Evolutionary conservation across 1,140 invertebrate species (phyloP).

Genomic region (Dryas iulia): DNA sequence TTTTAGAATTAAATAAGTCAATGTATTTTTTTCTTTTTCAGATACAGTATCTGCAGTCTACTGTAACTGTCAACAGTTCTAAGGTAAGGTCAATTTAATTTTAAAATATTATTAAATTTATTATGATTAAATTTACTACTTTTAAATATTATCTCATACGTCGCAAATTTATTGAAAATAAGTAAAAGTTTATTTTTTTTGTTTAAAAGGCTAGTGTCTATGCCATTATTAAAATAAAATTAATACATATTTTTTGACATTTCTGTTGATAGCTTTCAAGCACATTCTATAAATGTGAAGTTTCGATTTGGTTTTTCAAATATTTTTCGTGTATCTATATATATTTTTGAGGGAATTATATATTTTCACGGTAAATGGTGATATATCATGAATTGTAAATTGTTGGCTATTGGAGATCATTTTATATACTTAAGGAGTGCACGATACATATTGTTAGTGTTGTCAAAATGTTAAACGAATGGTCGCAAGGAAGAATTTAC

Average conservation of each 20-base stretch:
- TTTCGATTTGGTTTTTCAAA: conserved; percentile 72
- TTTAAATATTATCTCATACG: too few species aligned
- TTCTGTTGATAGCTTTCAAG: conserved; percentile 55
- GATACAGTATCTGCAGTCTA: background rate
- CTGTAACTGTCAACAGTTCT: conserved; percentile 8
- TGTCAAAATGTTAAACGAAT: conserved; percentile 76
- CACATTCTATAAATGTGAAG: conserved; percentile 69
- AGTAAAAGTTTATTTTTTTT: too few species aligned
- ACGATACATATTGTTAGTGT: conserved; percentile 42
- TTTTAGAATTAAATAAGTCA: conserved; percentile 4
- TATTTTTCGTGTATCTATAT: conserved; percentile 74
- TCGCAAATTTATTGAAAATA: too few species aligned
- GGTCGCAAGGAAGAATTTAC: conserved; percentile 56
- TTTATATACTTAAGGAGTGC: conserved; percentile 35
- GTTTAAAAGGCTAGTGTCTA: background rate
- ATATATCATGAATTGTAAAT: conserved; percentile 74
- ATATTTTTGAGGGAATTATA: conserved; percentile 77
- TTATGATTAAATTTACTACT: too few species aligned
- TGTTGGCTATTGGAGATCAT: conserved; percentile 45
- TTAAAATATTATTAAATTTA: too few species aligned
- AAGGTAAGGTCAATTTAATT: conserved; percentile 28
- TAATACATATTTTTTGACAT: conserved; percentile 49
- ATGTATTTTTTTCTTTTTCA: conserved; percentile 16
- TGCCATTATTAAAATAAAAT: conserved; percentile 10
- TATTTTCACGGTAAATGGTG: conserved; percentile 68